Base-by-base conservation (phyloP, 2,888 invertebrate species). In the Drosophila setosimentum region DNA sequence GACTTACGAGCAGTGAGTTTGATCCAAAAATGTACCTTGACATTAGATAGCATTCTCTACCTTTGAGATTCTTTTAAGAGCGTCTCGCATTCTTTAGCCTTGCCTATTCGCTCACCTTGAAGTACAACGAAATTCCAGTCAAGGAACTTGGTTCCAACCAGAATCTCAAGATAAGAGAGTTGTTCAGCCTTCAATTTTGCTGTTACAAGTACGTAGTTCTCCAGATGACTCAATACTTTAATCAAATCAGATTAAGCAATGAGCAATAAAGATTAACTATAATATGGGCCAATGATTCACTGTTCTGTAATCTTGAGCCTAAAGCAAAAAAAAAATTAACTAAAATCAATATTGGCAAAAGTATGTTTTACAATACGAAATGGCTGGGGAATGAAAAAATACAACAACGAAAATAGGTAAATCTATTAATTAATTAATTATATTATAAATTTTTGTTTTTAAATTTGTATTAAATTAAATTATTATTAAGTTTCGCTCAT, bases 221-320 rank as follows among this genome's bases (percentile, higher is more conserved):
- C 24, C 10, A 29, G 27, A 29, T 74, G 59, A 68, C n/a, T 67
- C 72, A 55, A 49, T 76, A 42, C 27, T 49, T 62, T 68, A 65
- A 77, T 68, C 45, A 65, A 51, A n/a, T 64, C 33, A 45, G 29
- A 63, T 57, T 60, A 24, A 49, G 45, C n/a, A 40, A 40, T 35
- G 21, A 45, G 27, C 29, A 42, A 45, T 55, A 51, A 42, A 60
- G 18, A 55, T 63, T 53, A 30, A 27, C 21, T n/a, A 24, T 59
- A 21, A 42, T 30, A 69, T 35, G 13, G 8, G 11, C 27, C 35
- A 55, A 42, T 77, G 68, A 66, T 33, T 73, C 73, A 73, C 50
- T 35, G 33, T 18, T 29, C 50, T 27, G 10, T 48, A 57, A 63
- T 63, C 70, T 78, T 67, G 78, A 13, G 45, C 53, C 24, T 48